Conservation (phyloP, 2,888 invertebrate species). For the Polydrusus pterygomalis region DNA sequence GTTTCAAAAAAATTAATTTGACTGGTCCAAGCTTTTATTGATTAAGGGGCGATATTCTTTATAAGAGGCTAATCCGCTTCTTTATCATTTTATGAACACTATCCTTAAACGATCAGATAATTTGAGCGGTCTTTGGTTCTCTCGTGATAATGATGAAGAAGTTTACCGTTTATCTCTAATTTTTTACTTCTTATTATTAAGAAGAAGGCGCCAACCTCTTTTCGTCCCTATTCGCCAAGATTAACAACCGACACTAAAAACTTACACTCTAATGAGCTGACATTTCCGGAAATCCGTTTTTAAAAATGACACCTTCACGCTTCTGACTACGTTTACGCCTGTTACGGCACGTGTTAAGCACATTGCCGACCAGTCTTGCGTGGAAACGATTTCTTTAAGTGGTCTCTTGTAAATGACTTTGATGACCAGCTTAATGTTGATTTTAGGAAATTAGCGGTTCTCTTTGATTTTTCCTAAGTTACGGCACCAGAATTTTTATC, state of each 20-base stretch:
- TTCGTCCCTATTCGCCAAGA: background rate
- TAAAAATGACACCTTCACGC: constrained; percentile 43
- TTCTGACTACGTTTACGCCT: constrained; percentile 28
- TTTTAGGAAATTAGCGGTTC: constrained; percentile 27
- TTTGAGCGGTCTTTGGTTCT: no score
- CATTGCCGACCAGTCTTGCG: constrained; percentile 39
- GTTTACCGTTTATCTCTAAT: no score
- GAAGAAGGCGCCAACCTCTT: background rate
- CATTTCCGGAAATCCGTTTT: constrained; percentile 41
- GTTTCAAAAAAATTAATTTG: no score
- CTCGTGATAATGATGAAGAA: no score
- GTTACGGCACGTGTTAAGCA: constrained; percentile 41
- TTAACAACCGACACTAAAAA: constrained; percentile 12
- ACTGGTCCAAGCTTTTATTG: no score
- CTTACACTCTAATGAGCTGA: constrained; percentile 27
- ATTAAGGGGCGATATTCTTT: no score
- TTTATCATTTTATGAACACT: no score
- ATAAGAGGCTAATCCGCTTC: no score
- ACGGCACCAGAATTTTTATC: no score
- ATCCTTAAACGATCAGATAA: no score
- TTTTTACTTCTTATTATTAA: no score
- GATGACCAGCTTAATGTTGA: constrained; percentile 4
- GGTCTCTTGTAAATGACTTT: constrained; percentile 5
- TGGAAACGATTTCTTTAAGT: constrained; percentile 34
- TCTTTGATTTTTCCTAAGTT: constrained; percentile 7